A percentile compares a stretch with the other conserved stretches of the same genome.
Conservation (phyloP, 2,797 vertebrate species). For the Echeneis naucrates region DNA sequence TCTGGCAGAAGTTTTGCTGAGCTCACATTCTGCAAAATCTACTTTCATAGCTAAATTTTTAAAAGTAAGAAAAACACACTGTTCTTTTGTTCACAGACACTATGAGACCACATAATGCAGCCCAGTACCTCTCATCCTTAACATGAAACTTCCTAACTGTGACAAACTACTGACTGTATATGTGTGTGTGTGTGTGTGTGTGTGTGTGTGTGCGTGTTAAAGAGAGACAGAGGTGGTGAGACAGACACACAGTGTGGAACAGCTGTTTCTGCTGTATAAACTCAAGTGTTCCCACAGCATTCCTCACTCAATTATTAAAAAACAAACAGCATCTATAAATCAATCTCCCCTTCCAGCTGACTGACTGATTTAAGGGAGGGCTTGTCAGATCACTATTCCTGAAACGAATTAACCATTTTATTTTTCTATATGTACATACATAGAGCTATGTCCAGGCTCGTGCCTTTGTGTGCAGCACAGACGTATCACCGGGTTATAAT, state of each 20-base stretch:
- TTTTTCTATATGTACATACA: too few relatives aligned
- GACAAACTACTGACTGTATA: too few relatives aligned
- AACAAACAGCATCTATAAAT: constrained; percentile 47
- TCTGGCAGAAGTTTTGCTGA: constrained; percentile 53
- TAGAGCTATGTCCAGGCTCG: too few relatives aligned
- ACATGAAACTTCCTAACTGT: too few relatives aligned
- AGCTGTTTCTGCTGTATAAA: constrained; percentile 37
- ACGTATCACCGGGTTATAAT: too few relatives aligned
- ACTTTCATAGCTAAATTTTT: background rate
- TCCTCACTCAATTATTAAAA: constrained; percentile 36
- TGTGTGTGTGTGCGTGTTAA: too few relatives aligned
- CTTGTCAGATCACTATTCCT: background rate
- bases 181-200: too few relatives aligned
- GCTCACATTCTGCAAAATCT: constrained; percentile 39
- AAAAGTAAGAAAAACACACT: background rate
- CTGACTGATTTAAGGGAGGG: background rate
- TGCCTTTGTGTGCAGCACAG: too few relatives aligned
- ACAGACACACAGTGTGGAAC: constrained; percentile 12
- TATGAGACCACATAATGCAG: background rate
- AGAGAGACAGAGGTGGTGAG: background rate
- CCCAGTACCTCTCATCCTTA: too few relatives aligned
- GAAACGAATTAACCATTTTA: background rate
- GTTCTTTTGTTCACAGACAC: too few relatives aligned
- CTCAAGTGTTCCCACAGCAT: constrained; percentile 21
- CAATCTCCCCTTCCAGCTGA: constrained; percentile 1